phyloP scores from a whole-genome alignment of 2,113 vertebrate genomes.

The Meleagris gallopavo region DNA sequence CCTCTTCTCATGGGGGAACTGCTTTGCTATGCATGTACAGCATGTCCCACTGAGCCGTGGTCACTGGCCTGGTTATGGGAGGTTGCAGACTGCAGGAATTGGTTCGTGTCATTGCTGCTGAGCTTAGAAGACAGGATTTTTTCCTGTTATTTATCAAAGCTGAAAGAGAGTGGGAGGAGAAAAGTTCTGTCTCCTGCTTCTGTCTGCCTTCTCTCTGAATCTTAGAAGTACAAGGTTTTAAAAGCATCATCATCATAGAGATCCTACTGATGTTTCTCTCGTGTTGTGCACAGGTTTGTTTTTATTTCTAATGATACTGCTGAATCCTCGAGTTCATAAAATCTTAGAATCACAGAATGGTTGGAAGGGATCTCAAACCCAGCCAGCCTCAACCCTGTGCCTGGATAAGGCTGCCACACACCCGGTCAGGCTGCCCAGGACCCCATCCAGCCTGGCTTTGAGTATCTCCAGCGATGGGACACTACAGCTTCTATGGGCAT shows the following conservation, averaged over 20 bases:
- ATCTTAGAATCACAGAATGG: neutral
- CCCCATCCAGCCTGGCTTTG: neutral
- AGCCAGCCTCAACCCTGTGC: neutral
- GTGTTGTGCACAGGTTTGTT: fast-evolving
- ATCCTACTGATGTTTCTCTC: neutral
- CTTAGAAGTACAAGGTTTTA: neutral
- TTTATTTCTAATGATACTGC: neutral
- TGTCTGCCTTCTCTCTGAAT: neutral
- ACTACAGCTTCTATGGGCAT: no score
- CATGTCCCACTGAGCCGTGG: fast-evolving
- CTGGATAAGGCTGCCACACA: neutral
- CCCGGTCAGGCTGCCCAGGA: neutral
- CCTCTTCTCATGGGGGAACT: fast-evolving
- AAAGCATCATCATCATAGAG: neutral
- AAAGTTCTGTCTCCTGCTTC: neutral
- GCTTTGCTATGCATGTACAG: fast-evolving
- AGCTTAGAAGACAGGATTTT: neutral
- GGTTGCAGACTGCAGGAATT: neutral
- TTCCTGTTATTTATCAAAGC: neutral
- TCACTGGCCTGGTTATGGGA: neutral
- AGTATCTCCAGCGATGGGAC: no score
- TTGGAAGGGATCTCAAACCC: neutral
- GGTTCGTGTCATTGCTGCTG: neutral
- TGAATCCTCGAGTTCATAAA: neutral
- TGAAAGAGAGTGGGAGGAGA: neutral